Conservation (phyloP, 2,888 invertebrate genomes). For the Drosophila greeni region DNA sequence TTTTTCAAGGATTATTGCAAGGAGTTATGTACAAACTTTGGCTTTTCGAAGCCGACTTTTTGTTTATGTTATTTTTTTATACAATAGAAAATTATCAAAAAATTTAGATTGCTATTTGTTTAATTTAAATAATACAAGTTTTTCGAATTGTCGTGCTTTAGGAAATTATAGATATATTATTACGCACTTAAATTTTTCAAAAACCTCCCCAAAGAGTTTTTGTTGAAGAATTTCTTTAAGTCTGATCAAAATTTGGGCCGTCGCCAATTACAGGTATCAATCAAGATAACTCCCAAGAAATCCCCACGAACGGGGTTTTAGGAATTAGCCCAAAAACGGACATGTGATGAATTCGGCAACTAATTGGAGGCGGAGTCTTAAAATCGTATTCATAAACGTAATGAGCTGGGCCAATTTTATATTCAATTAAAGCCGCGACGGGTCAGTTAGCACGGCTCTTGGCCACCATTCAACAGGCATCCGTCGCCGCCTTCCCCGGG, state of each 20-base stretch:
- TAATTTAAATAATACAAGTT: too few species aligned
- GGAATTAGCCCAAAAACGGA: constrained; percentile 12
- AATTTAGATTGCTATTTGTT: too few species aligned
- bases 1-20: too few species aligned
- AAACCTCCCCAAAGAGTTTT: background rate
- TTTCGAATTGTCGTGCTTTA: background rate
- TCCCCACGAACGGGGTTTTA: constrained; percentile 26
- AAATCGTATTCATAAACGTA: constrained; percentile 64
- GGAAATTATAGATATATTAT: background rate
- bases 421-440: constrained; percentile 53
- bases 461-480: constrained; percentile 52
- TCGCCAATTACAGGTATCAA: constrained; percentile 29
- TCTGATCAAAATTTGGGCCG: constrained; percentile 4
- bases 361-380: constrained; percentile 55
- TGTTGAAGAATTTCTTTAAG: background rate
- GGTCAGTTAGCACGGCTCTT: constrained; percentile 45
- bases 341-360: constrained; percentile 56
- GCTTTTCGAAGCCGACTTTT: too few species aligned
- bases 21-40: too few species aligned
- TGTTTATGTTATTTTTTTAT: too few species aligned
- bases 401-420: constrained; percentile 49
- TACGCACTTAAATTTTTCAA: background rate
- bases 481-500: constrained; percentile 13
- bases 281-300: constrained; percentile 15
- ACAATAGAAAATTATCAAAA: too few species aligned